Evolutionary conservation across 1,140 invertebrate genomes (phyloP).

Genomic region (Dolichoris vasculosae): DNA sequence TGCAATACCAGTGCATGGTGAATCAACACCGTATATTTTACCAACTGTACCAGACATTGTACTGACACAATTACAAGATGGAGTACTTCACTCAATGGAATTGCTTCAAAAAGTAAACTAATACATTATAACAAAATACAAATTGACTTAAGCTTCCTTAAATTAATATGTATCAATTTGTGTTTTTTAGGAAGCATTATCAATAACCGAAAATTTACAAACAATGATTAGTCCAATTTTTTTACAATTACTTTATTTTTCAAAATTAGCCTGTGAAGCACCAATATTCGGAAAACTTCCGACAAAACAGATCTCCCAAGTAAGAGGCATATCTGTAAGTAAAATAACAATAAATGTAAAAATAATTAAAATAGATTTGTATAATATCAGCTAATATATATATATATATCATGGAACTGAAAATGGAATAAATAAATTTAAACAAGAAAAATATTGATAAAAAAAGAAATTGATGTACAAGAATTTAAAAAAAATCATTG

Average conservation of each 20-base stretch:
- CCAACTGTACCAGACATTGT: constrained; percentile 83
- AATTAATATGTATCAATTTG: background rate
- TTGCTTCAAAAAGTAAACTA: constrained; percentile 80
- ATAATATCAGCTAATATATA: too few relatives aligned
- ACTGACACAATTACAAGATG: constrained; percentile 88
- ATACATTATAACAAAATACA: background rate
- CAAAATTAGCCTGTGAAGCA: constrained; percentile 82
- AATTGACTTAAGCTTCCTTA: background rate
- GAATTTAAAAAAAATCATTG: too few relatives aligned
- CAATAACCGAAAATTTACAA: constrained; percentile 79
- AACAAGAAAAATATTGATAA: constrained; percentile 11
- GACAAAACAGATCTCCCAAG: constrained; percentile 74
- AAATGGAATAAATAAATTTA: constrained; percentile 5
- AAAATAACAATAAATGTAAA: too few relatives aligned
- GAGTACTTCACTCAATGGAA: constrained; percentile 86
- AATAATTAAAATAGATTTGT: too few relatives aligned
- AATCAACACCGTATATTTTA: constrained; percentile 87
- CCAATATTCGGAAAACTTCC: constrained; percentile 79
- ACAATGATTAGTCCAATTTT: constrained; percentile 88
- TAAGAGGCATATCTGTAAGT: constrained; percentile 70
- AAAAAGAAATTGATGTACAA: too few relatives aligned
- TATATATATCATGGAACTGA: background rate
- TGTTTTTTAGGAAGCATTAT: constrained; percentile 79
- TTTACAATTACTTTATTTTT: constrained; percentile 84
- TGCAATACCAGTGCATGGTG: constrained; percentile 87